Base-by-base conservation (phyloP, 2,113 vertebrate species). In the Phylloscopus trochilus region DNA sequence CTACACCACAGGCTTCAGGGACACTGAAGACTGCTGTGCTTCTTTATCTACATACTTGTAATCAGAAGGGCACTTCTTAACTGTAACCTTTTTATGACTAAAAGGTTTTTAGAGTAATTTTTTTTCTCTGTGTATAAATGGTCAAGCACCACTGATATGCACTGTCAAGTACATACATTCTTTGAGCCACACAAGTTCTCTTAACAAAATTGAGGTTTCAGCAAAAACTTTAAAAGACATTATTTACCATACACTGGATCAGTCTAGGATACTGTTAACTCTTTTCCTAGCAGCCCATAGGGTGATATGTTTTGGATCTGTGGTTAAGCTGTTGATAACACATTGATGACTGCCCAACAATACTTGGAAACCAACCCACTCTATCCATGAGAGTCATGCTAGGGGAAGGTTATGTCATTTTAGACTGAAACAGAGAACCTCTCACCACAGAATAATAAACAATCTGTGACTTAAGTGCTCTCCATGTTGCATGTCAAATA, bases 301-400 rank as follows among this genome's bases (percentile, higher is more conserved):
- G 4, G 9, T 37, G 10, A 20, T 49, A 8, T 31, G 7, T 47
- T 82, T 82, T 75, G 49, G 21, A 59, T 67, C 51, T 68, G 15
- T 47, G 60, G 5, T 20, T 92, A 35, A 87, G 51, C 21, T 63
- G 13, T 37, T 81, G 22, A 13, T 49, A 62, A 43, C 11, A 22
- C 20, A 46, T 15, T 1, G 2, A 0, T 55, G 28, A 58, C 13
- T 18, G 23, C 2, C 13, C 17, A 37, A 0, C 15, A 68, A 1
- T 7, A 1, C 26, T 8, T 13, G 10, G 24, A 28, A 21, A 2
- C 5, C 53, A 72, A n/a, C 4, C 2, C 13, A 17, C 31, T 63
- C 9, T 6, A 79, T 5, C 7, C 7, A 7, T 72, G 12, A 56
- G 2, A 87, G 9, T 63, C 44, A 68, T 53, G 41, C 12, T 46